A percentile compares a stretch with the other conserved stretches of the same genome.
Conservation (phyloP, 2,888 invertebrate genomes). For the Eucera pruinosa region DNA sequence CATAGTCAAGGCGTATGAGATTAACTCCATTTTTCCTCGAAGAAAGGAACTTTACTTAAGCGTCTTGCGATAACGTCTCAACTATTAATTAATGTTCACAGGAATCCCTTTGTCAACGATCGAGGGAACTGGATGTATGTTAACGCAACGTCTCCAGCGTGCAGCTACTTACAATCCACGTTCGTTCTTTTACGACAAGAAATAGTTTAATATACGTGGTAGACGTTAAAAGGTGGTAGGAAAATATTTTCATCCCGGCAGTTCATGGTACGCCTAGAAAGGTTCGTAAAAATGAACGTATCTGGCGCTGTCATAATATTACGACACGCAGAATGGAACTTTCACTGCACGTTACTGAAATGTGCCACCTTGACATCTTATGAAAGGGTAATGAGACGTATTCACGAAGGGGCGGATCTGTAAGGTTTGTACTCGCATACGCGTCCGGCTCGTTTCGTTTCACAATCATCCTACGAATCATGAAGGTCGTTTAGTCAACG, state of each 20-base stretch:
- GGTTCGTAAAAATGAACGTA: constrained; percentile 17
- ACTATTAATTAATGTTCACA: constrained; percentile 17
- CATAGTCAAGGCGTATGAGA: constrained; percentile 39
- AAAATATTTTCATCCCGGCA: not conserved
- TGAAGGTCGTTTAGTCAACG: not conserved
- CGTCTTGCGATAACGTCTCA: not conserved
- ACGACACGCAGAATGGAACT: constrained; percentile 46
- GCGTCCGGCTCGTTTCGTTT: constrained; percentile 5
- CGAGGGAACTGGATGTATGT: not conserved
- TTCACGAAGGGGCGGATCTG: constrained; percentile 41
- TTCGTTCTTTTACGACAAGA: too few relatives aligned
- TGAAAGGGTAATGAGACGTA: constrained; percentile 60
- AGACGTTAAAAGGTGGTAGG: not conserved
- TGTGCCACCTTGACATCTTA: constrained; percentile 45
- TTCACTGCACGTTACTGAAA: constrained; percentile 35
- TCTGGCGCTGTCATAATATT: constrained; percentile 38
- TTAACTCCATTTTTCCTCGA: constrained; percentile 47
- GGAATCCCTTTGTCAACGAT: not conserved
- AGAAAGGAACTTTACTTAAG: constrained; percentile 10
- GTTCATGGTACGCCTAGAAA: not conserved
- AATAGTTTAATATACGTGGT: not conserved
- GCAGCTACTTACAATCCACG: too few relatives aligned
- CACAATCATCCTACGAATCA: not conserved
- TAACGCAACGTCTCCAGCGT: not conserved
- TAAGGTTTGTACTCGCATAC: constrained; percentile 10